phyloP scores from a whole-genome alignment of 2,888 invertebrate species.

The Caenorhabditis macrosperma region DNA sequence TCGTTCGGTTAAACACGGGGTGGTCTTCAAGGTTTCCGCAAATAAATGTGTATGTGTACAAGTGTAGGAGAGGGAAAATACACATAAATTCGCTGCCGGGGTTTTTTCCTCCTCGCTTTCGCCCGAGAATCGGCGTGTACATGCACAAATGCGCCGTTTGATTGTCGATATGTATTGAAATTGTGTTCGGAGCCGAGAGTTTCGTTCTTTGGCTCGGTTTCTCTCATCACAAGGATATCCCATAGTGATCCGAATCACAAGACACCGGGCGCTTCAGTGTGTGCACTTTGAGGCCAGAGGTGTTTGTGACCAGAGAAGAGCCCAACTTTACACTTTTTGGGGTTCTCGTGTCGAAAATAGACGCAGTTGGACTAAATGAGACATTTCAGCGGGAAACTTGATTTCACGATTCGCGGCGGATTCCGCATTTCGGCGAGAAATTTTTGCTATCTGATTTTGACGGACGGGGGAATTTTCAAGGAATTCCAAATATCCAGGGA shows the following conservation, averaged over 20 bases:
- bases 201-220: neutral
- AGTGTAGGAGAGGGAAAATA: conserved; percentile 23
- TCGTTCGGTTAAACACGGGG: conserved; percentile 29
- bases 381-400: no score
- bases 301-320: neutral
- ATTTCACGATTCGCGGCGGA: no score
- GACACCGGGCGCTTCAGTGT: neutral
- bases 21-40: conserved; percentile 54
- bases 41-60: conserved; percentile 46
- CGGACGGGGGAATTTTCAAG: no score
- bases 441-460: no score
- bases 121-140: no score
- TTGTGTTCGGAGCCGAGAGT: no score
- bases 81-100: conserved; percentile 28
- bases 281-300: conserved; percentile 13
- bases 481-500: no score
- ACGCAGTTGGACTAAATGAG: neutral
- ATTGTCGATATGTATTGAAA: no score
- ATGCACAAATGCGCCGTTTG: no score
- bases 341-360: neutral
- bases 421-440: no score
- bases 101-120: no score
- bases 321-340: neutral
- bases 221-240: no score
- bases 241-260: neutral